Evolutionary conservation across 2,113 vertebrate genomes (phyloP).

Genomic region (Marmota monax): DNA sequence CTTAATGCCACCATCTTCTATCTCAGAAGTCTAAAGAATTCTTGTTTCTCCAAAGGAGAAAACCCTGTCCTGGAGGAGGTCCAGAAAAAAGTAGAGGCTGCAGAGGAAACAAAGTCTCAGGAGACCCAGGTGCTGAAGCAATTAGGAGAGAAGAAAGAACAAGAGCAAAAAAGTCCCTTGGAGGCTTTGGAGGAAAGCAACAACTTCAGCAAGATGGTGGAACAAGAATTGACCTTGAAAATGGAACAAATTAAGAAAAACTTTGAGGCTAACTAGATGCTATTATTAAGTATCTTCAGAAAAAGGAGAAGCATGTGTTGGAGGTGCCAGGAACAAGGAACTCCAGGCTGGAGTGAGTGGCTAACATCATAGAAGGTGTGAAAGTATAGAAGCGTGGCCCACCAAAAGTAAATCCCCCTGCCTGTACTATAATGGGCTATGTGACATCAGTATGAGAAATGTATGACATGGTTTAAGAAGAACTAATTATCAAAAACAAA

Average conservation of each 20-base stretch:
- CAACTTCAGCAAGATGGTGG: background rate
- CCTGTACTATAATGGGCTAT: constrained; percentile 89
- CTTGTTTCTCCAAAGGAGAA: constrained; percentile 92
- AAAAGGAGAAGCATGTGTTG: constrained; percentile 88
- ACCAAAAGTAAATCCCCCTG: constrained; percentile 85
- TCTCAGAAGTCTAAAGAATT: constrained; percentile 89
- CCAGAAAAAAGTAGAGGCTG: constrained; percentile 91
- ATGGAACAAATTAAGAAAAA: background rate
- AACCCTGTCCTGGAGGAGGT: constrained; percentile 91
- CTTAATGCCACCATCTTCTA: constrained; percentile 88
- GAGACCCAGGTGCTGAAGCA: background rate
- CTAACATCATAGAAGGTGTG: constrained; percentile 85
- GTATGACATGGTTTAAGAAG: constrained; percentile 89
- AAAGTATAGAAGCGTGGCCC: constrained; percentile 66
- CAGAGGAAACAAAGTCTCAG: constrained; percentile 87
- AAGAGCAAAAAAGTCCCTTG: background rate
- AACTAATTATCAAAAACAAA: constrained; percentile 68
- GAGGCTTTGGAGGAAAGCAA: background rate
- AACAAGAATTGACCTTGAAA: background rate
- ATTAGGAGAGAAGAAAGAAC: background rate
- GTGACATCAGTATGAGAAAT: constrained; percentile 90
- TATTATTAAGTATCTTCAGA: background rate
- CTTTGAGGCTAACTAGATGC: background rate
- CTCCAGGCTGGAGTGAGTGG: constrained; percentile 90
- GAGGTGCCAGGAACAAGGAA: constrained; percentile 91